Evolutionary conservation across 1,140 invertebrate genomes (phyloP), one percentile per base, ranked within the genome.

Genomic region (Diprion similis): DNA sequence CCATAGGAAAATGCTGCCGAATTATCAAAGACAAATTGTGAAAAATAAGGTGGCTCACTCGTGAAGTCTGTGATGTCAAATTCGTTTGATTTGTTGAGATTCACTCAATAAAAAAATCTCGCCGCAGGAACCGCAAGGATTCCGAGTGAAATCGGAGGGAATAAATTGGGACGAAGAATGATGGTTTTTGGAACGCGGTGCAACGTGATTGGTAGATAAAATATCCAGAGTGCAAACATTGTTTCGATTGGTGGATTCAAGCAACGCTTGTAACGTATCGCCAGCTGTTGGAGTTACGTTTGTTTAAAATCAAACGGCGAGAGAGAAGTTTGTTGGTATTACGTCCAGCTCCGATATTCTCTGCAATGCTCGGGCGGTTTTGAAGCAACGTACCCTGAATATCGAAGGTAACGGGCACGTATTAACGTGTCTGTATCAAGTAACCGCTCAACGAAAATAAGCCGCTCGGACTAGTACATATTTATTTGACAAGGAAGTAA

Each of bases 271-370:
- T 79, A 84, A 84, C 83, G 83, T 83, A 81, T 77, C 71, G 78
- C 80, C 82, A 84, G 82, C 83, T 82, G 82, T 81, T 80, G 77
- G 73, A 74, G 77, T 76, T 80, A 76, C 76, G 71, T 81, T 83
- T 83, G 81, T 83, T 83, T 83, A 83, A 77, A 83, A 79, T 82
- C 78, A 81, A 82, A 82, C 81, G 81, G 78, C 79, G 78, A 80
- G 77, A 76, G 24, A 37, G 77, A 78, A 76, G 76, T 77, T 79
- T 79, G 80, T 74, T 78, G 76, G 75, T 75, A 73, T 76, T 64
- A 70, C 66, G 73, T 48, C 72, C 71, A 18, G 67, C 73, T 70
- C 51, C 70, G 59, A 70, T 71, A 75, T 71, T 74, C 71, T 74
- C 70, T 74, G 73, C 77, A 74, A 82, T 82, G 80, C 64, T 71